Base-by-base conservation (phyloP, 1,140 invertebrate species). In the Zaprionus nigranus region DNA sequence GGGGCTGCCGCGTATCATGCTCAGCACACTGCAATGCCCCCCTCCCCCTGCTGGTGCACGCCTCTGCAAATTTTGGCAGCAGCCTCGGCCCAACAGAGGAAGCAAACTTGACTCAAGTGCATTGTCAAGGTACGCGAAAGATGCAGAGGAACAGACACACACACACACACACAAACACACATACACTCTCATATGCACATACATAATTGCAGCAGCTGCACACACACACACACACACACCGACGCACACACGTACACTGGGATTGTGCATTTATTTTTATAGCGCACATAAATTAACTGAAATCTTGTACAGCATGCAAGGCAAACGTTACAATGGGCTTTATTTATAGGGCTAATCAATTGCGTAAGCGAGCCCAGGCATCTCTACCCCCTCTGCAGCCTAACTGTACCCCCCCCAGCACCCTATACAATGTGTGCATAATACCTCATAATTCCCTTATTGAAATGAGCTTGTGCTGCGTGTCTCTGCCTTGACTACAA, bases 101-200 rank as follows among this genome's bases (percentile, higher is more conserved):
- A 87, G 81, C 84, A 88, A 82, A 87, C 83, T 88, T 87, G 83
- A 87, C 78, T 87, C 83, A 87, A 87, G 83, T 87, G 84, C 83
- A 87, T 84, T 87, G 83, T 88, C 83, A 87, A 87, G 83, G 83
- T 53, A 70, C 60, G 26, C 24, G 5, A 57, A 9, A 62, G 53
- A 66, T n/a, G 61, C 13, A 46, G 67, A 38, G 12, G 34, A 22
- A 60, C 12, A 61, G 26, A 34, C 46, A 36, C 26, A 34, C 0
- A 68, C n/a, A 57, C 43, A 68, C 17, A 62, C 7, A 51, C 62
- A 26, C n/a, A 57, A n/a, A n/a, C 12, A 40, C 13, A 82, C 54
- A 82, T 60, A 66, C 7, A 43, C 34, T 34, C 36, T 36, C 24
- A 34, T 51, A 28, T 54, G 26, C 49, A 63, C 49, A 62, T 63